Evolutionary conservation across 2,797 vertebrate genomes (phyloP).

Genomic region (Gadopsis bispinosus): DNA sequence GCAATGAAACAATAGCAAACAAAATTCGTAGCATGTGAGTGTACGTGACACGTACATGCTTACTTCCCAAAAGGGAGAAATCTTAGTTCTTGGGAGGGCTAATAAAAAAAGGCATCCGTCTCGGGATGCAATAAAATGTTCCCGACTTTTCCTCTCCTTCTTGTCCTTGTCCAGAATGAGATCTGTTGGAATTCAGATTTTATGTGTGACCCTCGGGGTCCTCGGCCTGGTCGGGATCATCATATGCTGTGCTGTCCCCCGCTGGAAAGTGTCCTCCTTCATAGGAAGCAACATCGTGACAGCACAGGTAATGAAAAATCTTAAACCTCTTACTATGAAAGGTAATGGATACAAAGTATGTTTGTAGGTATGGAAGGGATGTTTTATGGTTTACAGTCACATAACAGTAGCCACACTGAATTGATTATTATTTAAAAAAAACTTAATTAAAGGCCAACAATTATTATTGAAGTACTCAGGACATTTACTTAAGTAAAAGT

Average conservation of each 20-base stretch:
- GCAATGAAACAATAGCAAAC: neutral
- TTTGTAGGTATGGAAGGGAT: neutral
- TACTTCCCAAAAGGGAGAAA: neutral
- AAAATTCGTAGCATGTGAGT: neutral
- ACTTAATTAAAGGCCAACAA: neutral
- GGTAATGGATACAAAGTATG: neutral
- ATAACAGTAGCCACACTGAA: neutral
- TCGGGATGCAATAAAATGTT: neutral
- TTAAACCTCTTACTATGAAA: neutral
- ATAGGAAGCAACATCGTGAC: constrained; percentile 82
- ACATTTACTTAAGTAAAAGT: neutral
- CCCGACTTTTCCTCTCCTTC: neutral
- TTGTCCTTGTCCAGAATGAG: constrained; percentile 79
- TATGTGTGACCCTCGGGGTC: constrained; percentile 78
- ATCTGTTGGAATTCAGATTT: constrained; percentile 78
- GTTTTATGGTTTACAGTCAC: neutral
- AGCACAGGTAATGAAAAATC: constrained; percentile 75
- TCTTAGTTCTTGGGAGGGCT: neutral
- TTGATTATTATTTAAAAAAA: neutral
- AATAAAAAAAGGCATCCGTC: neutral
- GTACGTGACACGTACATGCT: no score
- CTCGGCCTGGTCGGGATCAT: constrained; percentile 81
- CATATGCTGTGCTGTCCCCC: constrained; percentile 79
- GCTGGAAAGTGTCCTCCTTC: constrained; percentile 83
- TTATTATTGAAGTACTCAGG: neutral